Conservation (phyloP, 2,797 vertebrate genomes). For the Coccyzus lansbergi region DNA sequence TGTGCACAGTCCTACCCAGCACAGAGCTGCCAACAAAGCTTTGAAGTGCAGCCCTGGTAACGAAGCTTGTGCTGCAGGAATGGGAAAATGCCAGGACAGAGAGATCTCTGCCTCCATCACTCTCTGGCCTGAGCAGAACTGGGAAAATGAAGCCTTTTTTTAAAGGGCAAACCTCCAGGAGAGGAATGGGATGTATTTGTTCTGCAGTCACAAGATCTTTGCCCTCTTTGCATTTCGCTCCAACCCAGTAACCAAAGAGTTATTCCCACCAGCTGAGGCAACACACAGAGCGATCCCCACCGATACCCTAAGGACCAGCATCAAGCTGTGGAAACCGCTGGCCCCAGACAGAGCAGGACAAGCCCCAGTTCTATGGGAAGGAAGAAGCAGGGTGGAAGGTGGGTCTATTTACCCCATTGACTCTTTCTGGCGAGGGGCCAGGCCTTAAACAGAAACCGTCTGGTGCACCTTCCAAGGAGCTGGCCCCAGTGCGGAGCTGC, state of each 20-base stretch:
- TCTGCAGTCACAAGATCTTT: not conserved
- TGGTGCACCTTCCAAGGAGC: not conserved
- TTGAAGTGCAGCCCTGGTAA: slow-evolving; percentile 36
- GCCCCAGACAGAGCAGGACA: not conserved
- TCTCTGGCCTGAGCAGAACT: not conserved
- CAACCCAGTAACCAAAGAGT: not conserved
- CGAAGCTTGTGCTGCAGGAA: not conserved
- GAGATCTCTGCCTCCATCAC: rapidly evolving
- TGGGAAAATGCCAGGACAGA: not conserved
- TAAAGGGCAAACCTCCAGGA: not conserved
- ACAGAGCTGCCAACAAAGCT: not conserved
- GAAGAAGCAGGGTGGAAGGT: not conserved
- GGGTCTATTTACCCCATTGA: rapidly evolving
- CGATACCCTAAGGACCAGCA: not conserved
- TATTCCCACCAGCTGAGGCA: not conserved
- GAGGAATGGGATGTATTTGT: rapidly evolving
- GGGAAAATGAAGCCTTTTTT: not conserved
- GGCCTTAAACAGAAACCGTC: not conserved
- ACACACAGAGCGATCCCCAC: not conserved
- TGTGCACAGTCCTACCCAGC: not conserved
- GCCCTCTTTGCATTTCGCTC: not conserved
- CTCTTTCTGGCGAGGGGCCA: not conserved
- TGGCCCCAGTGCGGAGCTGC: not conserved
- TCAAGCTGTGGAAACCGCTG: rapidly evolving
- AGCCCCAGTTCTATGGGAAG: not conserved